Evolutionary conservation across 2,888 invertebrate genomes (phyloP), one percentile per base, ranked within the genome.

Genomic region (Agriopis aurantiaria): DNA sequence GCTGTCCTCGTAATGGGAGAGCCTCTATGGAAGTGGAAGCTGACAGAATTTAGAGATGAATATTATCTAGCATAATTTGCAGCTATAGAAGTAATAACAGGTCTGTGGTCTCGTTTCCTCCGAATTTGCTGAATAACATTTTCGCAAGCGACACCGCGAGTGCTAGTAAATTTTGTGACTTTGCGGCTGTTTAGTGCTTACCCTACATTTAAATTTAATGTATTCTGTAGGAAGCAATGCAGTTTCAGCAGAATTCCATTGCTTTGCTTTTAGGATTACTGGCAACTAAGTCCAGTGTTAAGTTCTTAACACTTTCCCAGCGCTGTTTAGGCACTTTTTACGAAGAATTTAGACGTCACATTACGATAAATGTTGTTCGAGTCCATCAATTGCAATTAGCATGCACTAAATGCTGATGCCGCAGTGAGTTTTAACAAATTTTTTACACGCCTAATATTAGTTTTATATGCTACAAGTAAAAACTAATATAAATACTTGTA

Each of bases 1-100:
- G 72, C 72, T 76, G 75, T 75, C 73, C 65, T 69, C 69, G 68
- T 59, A 69, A 75, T 74, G 55, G 45, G 60, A 57, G 53, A 57
- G 49, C 23, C 59, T 55, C 33, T 48, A 71, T 69, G 56, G 60
- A 49, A 49, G 49, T 69, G 56, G 60, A 49, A 49, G 49, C 46
- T 49, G 45, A 14, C 65, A 55, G 12, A 70, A 66, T 63, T 62
- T 49, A 59, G 23, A 69, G 57, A 61, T 57, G 65, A 59, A 45
- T 43, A 62, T 63, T 71, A 66, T 63, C 69, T 63, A 63, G 66
- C 63, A 66, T 63, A 56, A 64, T 68, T 60, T 67, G 69, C 72
- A 70, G 60, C 43, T 52, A 58, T 76, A 74, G 12, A 46, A 58
- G 53, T 46, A 62, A 79, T 71, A 65, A 61, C 49, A 58, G 57